Evolutionary conservation across 2,113 vertebrate genomes (phyloP).

Genomic region (Sebastes schlegelii): DNA sequence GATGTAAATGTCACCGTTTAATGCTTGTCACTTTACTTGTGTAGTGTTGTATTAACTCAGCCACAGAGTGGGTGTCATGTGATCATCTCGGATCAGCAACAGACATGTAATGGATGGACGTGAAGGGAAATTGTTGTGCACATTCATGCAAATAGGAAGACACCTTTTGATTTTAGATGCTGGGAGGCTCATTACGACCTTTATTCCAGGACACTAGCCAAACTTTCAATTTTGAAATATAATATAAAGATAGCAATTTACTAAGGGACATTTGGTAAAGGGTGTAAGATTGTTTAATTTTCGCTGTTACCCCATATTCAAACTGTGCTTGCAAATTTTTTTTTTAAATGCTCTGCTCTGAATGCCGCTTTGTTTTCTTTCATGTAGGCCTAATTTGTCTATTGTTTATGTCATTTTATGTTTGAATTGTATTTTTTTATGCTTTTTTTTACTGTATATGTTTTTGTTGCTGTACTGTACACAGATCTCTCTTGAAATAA

Average conservation of each 20-base stretch:
- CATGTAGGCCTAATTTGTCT: neutral
- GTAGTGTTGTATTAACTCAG: neutral
- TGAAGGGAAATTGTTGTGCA: neutral
- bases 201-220: neutral
- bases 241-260: neutral
- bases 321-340: neutral
- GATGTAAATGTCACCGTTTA: conserved; percentile 35
- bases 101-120: neutral
- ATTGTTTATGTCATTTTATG: no score
- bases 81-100: neutral
- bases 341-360: neutral
- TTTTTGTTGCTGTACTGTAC: neutral
- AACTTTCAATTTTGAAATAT: neutral
- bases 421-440: neutral
- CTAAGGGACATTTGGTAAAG: neutral
- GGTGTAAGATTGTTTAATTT: neutral
- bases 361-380: no score
- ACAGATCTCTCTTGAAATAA: neutral
- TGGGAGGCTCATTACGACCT: neutral
- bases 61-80: neutral
- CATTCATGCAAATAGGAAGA: neutral
- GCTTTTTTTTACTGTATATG: neutral
- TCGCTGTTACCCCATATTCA: neutral
- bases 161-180: neutral
- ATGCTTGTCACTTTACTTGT: neutral